These are phyloP conservation scores for Cheilosia vulpina DNA, from an alignment of 2,888 invertebrate genomes.

Conservation along the genomic window DNA sequence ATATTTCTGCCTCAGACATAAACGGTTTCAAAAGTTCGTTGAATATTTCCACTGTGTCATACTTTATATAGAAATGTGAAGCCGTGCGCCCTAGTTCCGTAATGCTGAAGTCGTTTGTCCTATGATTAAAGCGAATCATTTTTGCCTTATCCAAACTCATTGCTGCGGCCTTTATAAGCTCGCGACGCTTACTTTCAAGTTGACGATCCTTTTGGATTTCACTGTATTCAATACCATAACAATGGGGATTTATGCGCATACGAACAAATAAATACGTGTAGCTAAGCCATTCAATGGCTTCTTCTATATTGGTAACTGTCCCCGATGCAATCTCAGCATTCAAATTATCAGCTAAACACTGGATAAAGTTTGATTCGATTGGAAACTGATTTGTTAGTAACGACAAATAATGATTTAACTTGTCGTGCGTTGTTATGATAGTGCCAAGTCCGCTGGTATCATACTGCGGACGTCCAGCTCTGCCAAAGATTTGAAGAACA, in stretches of 20 bases:
- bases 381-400: slow-evolving; percentile 98
- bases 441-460: slow-evolving; percentile 97
- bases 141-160: slow-evolving; percentile 94
- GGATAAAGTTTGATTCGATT: slow-evolving; percentile 98
- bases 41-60: slow-evolving; percentile 96
- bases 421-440: slow-evolving; percentile 96
- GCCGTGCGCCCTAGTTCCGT: slow-evolving; percentile 97
- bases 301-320: slow-evolving; percentile 97
- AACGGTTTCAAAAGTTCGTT: slow-evolving; percentile 91
- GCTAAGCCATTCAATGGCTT: slow-evolving; percentile 98
- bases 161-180: slow-evolving; percentile 92
- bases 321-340: slow-evolving; percentile 99
- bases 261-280: slow-evolving; percentile 98
- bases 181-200: slow-evolving; percentile 90
- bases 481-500: slow-evolving; percentile 98
- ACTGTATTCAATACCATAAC: slow-evolving; percentile 87
- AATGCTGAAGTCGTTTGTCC: slow-evolving; percentile 91
- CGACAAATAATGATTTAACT: slow-evolving; percentile 96
- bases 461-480: slow-evolving; percentile 99
- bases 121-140: slow-evolving; percentile 96
- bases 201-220: slow-evolving; percentile 90
- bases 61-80: slow-evolving; percentile 98
- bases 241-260: slow-evolving; percentile 95
- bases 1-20: slow-evolving; percentile 93
- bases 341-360: slow-evolving; percentile 96